Evolutionary conservation across 2,113 vertebrate species (phyloP).

Genomic region (Castor canadensis): DNA sequence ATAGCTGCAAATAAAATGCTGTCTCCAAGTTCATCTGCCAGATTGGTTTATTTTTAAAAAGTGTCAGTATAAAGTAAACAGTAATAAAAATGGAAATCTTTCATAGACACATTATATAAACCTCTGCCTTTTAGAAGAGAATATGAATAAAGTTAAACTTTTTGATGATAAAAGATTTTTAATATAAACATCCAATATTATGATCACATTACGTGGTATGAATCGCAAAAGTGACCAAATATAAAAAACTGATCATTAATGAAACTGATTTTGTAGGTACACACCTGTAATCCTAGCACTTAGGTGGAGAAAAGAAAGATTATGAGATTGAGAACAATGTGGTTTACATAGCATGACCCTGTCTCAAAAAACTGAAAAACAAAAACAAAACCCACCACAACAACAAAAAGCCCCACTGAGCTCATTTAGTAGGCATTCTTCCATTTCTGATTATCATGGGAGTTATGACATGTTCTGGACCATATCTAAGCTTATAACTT

Average conservation of each 20-base stretch:
- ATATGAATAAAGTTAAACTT: not conserved
- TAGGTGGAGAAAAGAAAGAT: not conserved
- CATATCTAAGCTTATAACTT: not conserved
- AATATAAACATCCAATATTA: not conserved
- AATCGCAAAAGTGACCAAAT: not conserved
- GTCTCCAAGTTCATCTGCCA: not conserved
- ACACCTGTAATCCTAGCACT: not conserved
- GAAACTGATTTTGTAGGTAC: not conserved
- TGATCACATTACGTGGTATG: not conserved
- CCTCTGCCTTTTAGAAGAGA: not conserved
- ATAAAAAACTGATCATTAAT: not conserved
- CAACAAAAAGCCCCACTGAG: not conserved
- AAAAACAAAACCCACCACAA: not conserved
- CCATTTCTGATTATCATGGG: not conserved
- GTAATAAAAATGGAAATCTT: slow-evolving; percentile 2
- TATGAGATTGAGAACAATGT: not conserved
- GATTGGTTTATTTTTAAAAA: not conserved
- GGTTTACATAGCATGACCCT: too few species aligned
- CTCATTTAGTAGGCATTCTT: not conserved
- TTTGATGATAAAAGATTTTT: not conserved
- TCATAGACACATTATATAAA: not conserved
- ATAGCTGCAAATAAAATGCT: not conserved
- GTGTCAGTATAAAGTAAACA: not conserved
- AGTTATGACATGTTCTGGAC: not conserved
- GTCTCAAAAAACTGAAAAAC: not conserved